phyloP scores from a whole-genome alignment of 2,113 vertebrate species.

The Phodopus roborovskii region DNA sequence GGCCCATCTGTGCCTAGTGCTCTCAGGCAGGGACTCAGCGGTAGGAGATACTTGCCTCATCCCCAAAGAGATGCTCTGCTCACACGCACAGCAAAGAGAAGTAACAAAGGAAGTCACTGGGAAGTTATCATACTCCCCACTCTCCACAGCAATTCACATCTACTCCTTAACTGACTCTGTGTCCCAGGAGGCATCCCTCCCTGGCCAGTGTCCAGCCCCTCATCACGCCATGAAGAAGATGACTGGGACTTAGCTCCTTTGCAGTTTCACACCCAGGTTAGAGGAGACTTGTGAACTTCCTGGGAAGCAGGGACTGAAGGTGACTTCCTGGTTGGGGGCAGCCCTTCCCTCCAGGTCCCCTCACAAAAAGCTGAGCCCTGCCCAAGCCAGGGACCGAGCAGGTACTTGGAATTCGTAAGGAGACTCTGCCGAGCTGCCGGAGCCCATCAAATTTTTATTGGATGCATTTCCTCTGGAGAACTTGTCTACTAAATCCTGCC shows the following conservation, averaged over 20 bases:
- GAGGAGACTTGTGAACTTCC: background rate
- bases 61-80: background rate
- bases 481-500: slow-evolving; percentile 86
- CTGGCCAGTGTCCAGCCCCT: background rate
- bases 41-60: too few relatives aligned
- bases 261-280: rapidly evolving
- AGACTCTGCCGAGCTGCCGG: slow-evolving; percentile 86
- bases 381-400: slow-evolving; percentile 78
- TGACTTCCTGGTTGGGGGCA: background rate
- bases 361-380: slow-evolving; percentile 73
- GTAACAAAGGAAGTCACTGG: slow-evolving; percentile 66
- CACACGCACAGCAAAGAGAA: slow-evolving; percentile 39
- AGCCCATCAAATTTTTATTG: slow-evolving; percentile 88
- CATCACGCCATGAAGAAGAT: background rate
- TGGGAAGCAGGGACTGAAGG: background rate
- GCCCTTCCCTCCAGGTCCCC: slow-evolving; percentile 48
- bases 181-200: background rate
- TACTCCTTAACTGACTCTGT: slow-evolving; percentile 52
- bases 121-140: slow-evolving; percentile 39
- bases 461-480: slow-evolving; percentile 87
- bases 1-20: rapidly evolving
- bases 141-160: slow-evolving; percentile 54
- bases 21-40: background rate
- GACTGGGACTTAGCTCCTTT: background rate
- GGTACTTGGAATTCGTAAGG: slow-evolving; percentile 85